Percentiles rank a stretch among this genome's conserved stretches.
These are phyloP conservation scores for Limonius californicus DNA, from an alignment of 1,140 invertebrate genomes.

Conservation along the genomic window DNA sequence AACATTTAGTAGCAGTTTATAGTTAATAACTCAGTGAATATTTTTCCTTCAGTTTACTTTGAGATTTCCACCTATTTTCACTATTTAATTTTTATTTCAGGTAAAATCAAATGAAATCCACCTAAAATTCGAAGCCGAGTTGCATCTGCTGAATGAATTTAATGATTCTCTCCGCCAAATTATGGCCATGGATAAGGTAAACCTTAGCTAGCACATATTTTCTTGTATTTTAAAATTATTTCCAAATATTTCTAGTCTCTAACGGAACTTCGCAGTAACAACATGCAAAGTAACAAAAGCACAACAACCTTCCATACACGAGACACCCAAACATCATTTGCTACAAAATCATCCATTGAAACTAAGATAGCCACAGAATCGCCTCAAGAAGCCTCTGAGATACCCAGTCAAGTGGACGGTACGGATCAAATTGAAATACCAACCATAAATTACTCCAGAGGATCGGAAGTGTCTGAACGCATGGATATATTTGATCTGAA, in stretches of 20 bases:
- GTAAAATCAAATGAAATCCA: constrained; percentile 38
- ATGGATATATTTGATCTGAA: not conserved
- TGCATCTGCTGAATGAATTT: constrained; percentile 40
- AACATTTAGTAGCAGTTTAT: not conserved
- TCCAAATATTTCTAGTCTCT: constrained; percentile 25
- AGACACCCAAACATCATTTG: constrained; percentile 27
- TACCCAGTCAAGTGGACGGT: not conserved
- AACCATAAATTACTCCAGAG: constrained; percentile 38
- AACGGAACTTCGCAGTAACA: constrained; percentile 18
- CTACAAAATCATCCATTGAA: not conserved
- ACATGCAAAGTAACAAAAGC: not conserved
- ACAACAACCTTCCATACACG: constrained; percentile 8
- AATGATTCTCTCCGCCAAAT: constrained; percentile 41
- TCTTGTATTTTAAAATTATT: not conserved
- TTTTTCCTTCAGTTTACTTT: too few relatives aligned
- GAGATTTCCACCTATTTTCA: too few relatives aligned
- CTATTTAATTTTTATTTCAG: constrained; percentile 21
- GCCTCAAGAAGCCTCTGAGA: not conserved
- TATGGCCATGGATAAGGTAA: constrained; percentile 41
- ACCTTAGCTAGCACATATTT: too few relatives aligned
- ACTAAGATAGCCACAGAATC: constrained; percentile 7
- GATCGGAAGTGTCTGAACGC: constrained; percentile 27
- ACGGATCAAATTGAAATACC: not conserved
- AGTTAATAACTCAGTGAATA: too few relatives aligned
- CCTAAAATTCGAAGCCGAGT: constrained; percentile 43